Evolutionary conservation across 2,797 vertebrate species (phyloP), one percentile per base, ranked within the genome.

Genomic region (Merluccius polli): DNA sequence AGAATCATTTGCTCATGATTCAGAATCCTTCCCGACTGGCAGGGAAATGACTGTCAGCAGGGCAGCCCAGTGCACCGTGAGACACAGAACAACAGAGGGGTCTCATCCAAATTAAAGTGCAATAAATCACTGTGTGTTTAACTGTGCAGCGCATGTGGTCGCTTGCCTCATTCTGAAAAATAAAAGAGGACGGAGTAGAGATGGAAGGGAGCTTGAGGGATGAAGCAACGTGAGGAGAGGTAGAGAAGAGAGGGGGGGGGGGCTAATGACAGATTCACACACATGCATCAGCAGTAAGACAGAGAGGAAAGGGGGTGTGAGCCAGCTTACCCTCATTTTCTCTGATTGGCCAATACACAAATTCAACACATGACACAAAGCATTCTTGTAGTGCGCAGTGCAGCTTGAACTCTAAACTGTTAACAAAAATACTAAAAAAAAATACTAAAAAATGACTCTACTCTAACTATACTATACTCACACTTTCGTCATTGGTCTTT

Each of bases 51-150:
- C 87, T 90, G 89, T 91, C 92, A 92, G 91, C 88, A 72, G 88
- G 92, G 80, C 77, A 75, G 77, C 83, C 78, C 74, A 73, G 79
- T 21, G 59, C 87, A 86, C 86, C 30, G 29, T 85, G 79, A 89
- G 88, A 82, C 72, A 11, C 87, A 86, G 88, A 89, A 91, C 87
- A 89, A 91, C 84, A 83, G 83, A 90, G 87, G 87, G 82, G 79
- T 77, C 77, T 80, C 83, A 27, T 86, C 87, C 83, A 87, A 93
- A 93, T 93, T 92, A 93, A 91, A 92, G 83, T 80, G 81, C 88
- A 84, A 92, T 93, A 90, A 94, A 92, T 92, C 91, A 92, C 87
- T 77, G 85, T 79, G 87, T 85, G 81, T 92, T 92, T 91, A 92
- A 91, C 84, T 82, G 82, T 24, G 70, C 74, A 35, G 73, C 76